Base-by-base conservation (phyloP, 1,140 invertebrate genomes). In the Danaus plexippus region DNA sequence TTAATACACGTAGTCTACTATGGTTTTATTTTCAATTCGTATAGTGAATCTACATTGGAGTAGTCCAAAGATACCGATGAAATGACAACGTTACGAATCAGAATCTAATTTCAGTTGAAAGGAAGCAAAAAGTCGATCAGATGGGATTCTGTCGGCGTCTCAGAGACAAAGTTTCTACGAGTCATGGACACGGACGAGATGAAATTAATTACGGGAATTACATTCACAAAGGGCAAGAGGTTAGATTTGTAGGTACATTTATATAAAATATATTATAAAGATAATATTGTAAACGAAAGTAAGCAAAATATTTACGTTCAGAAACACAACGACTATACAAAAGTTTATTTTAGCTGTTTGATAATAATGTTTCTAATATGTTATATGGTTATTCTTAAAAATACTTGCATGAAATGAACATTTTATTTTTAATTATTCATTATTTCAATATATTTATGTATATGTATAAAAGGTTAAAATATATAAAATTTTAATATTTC, bases 101-200 rank as follows among this genome's bases (percentile, higher is more conserved):
- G 75, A 77, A 78, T 85, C 77, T 75, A 85, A 81, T 82, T 78
- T 70, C 59, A 69, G 67, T 74, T 68, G 72, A 75, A 75, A 71
- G 67, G 67, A 63, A 62, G 70, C 68, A 85, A 85, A 85, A 85
- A 82, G 66, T 79, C 67, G 68, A 80, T 80, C 73, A 62, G 63
- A 54, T 73, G 59, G 55, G 61, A 70, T 73, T 66, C 62, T 69
- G 77, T 77, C 81, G 79, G 81, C 76, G 68, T 75, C 65, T 72
- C 62, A 74, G 67, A 56, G 57, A 11, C 54, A 74, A 73, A 73
- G 74, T 79, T 75, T 52, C 55, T 59, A 58, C 47, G 63, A 77
- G 75, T 80, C 73, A 77, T 77, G 69, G 66, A 52, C 46, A 11
- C 18, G 59, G 66, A 60, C 49, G 49, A 54, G 52, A 42, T 53